Conservation (phyloP, 2,113 vertebrate species). For the Carassius gibelio region DNA sequence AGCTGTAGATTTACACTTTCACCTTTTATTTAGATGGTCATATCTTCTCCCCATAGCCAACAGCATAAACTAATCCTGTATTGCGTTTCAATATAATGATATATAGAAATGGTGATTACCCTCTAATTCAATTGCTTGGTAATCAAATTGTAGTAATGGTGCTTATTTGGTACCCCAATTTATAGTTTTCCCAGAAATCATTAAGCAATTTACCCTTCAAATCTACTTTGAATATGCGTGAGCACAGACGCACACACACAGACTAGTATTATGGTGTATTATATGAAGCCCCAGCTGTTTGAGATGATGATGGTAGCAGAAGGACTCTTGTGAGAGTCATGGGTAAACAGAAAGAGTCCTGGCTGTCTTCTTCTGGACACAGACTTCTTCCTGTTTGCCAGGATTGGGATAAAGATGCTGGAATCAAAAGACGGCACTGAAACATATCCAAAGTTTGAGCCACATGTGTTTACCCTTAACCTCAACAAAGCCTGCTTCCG, state of each 20-base stretch:
- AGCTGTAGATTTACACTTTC: constrained; percentile 68
- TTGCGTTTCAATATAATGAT: constrained; percentile 79
- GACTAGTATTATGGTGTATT: constrained; percentile 71
- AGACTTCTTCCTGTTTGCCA: constrained; percentile 52
- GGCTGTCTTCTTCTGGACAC: constrained; percentile 65
- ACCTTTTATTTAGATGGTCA: constrained; percentile 67
- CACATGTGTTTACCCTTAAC: constrained; percentile 54
- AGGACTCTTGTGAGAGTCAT: constrained; percentile 73
- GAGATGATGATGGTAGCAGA: constrained; percentile 74
- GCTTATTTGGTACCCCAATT: constrained; percentile 78
- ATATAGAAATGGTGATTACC: constrained; percentile 79
- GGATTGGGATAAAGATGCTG: constrained; percentile 56
- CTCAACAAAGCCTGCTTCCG: constrained; percentile 52
- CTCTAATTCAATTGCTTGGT: constrained; percentile 77
- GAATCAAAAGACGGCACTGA: constrained; percentile 54
- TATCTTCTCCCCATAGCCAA: constrained; percentile 73
- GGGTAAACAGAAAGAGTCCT: constrained; percentile 79
- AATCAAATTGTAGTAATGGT: constrained; percentile 81
- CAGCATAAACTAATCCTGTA: constrained; percentile 73
- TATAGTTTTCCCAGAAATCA: constrained; percentile 79
- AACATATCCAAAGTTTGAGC: constrained; percentile 53
- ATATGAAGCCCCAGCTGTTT: constrained; percentile 76
- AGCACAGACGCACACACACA: constrained; percentile 35
- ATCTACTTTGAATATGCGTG: constrained; percentile 75
- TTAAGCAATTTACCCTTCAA: constrained; percentile 78